phyloP scores from a whole-genome alignment of 92 coral and sea anemone species.

The Bergia puertoricense region DNA sequence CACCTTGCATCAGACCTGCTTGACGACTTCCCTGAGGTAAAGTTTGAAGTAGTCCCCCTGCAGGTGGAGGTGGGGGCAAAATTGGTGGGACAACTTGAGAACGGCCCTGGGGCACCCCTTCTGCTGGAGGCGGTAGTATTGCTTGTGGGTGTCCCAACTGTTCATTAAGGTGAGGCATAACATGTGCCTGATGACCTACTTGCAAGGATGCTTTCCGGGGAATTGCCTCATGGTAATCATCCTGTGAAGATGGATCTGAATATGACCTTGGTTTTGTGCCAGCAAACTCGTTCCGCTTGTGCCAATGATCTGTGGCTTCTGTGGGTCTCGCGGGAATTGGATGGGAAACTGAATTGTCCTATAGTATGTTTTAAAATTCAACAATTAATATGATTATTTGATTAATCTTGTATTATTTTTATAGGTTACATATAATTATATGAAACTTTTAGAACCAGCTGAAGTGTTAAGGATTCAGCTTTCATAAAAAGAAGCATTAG shows the following conservation, averaged over 20 bases:
- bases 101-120: neutral
- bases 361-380: neutral
- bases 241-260: slow-evolving; percentile 71
- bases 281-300: slow-evolving; percentile 23
- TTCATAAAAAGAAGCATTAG: too few relatives aligned
- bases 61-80: slow-evolving; percentile 32
- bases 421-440: too few relatives aligned
- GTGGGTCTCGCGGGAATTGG: slow-evolving; percentile 43
- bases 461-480: too few relatives aligned
- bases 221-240: slow-evolving; percentile 47
- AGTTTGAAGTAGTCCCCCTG: slow-evolving; percentile 26
- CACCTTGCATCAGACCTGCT: slow-evolving; percentile 2
- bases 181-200: slow-evolving; percentile 14
- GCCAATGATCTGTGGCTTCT: slow-evolving; percentile 29
- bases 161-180: neutral
- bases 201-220: slow-evolving; percentile 51
- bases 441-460: too few relatives aligned
- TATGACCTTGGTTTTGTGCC: slow-evolving; percentile 57
- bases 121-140: slow-evolving; percentile 12
- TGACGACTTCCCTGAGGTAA: slow-evolving; percentile 18
- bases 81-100: slow-evolving; percentile 15
- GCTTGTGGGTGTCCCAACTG: slow-evolving; percentile 8
- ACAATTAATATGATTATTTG: too few relatives aligned
- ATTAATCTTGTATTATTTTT: too few relatives aligned
- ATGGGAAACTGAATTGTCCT: slow-evolving; percentile 49